Evolutionary conservation across 2,888 invertebrate genomes (phyloP), one percentile per base, ranked within the genome.

Genomic region (Dryobotodes eremita): DNA sequence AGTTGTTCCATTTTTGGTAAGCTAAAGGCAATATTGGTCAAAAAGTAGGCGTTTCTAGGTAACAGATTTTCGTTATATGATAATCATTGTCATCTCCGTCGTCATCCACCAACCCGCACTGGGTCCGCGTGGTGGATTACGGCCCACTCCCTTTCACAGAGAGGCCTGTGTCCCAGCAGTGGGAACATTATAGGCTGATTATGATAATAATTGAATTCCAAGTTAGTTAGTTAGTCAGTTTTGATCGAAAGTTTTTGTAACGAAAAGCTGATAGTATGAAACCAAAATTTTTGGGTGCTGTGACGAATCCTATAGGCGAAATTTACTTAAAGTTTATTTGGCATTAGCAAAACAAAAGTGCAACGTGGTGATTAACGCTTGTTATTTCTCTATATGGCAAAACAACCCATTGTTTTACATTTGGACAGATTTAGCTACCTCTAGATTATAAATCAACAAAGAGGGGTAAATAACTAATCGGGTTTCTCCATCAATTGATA

Each of bases 401-500:
- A 26, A 26, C 6, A 15, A 26, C 0, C 20, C 6, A 26, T 48
- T 6, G 6, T 11, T 48, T 15, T 26, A 26, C 7, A 20, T 61
- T 26, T 4, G 8, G 6, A 36, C n/a, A 46, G 8, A 36, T 50
- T 48, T 48, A 46, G 15, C n/a, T 26, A 46, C 46, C 20, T 13
- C 8, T 53, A 53, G n/a, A 1, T 17, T n/a, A 4, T 17, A 64
- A 59, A 70, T 46, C 17, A 48, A 26, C 2, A 0, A 23, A 79
- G 53, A 36, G 15, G 10, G 46, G 31, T 64, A 70, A 59, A 80
- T 46, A 59, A 26, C 36, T 17, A 36, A 73, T 71, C 6, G 62
- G 83, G 80, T 73, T 80, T 83, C 65, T 69, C 75, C 75, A 65
- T 17, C 23, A 10, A 71, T 72, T 76, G 50, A 71, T 75, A 84